Conservation (phyloP, 2,888 invertebrate genomes). For the Callyntrura guangdongensis region DNA sequence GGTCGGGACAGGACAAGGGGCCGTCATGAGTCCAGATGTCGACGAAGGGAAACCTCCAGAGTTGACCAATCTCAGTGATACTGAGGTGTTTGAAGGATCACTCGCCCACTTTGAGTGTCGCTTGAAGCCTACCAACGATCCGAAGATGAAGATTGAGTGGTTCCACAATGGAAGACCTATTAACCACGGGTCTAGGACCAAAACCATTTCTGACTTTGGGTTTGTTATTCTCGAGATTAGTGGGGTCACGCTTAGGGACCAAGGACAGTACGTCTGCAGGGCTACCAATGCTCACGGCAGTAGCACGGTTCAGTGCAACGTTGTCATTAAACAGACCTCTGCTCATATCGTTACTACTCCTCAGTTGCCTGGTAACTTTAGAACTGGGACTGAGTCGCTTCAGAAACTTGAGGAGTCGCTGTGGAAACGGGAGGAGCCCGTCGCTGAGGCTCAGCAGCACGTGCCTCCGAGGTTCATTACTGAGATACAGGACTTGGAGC, state of each 20-base stretch:
- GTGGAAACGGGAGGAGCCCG: slow-evolving; percentile 93
- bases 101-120: slow-evolving; percentile 97
- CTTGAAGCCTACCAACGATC: slow-evolving; percentile 95
- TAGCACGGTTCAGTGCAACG: slow-evolving; percentile 94
- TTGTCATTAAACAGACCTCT: slow-evolving; percentile 95
- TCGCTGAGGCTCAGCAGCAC: slow-evolving; percentile 93
- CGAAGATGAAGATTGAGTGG: slow-evolving; percentile 98
- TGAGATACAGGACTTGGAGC: slow-evolving; percentile 89
- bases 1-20: slow-evolving; percentile 89
- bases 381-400: slow-evolving; percentile 95
- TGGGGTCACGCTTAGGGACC: slow-evolving; percentile 97
- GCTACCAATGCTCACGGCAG: slow-evolving; percentile 97
- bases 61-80: slow-evolving; percentile 94
- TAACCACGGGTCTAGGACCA: slow-evolving; percentile 89
- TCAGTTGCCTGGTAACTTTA: slow-evolving; percentile 94
- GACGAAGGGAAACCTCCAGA: slow-evolving; percentile 93
- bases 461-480: slow-evolving; percentile 95
- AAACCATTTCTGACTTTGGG: slow-evolving; percentile 98
- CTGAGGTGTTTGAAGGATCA: slow-evolving; percentile 93
- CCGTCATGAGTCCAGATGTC: slow-evolving; percentile 90
- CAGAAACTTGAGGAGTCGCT: slow-evolving; percentile 96
- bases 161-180: slow-evolving; percentile 91
- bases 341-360: slow-evolving; percentile 94
- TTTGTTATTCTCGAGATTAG: slow-evolving; percentile 98
- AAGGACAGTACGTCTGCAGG: slow-evolving; percentile 94